phyloP scores from a whole-genome alignment of 2,888 invertebrate genomes.

The Chaitophorus viminalis region DNA sequence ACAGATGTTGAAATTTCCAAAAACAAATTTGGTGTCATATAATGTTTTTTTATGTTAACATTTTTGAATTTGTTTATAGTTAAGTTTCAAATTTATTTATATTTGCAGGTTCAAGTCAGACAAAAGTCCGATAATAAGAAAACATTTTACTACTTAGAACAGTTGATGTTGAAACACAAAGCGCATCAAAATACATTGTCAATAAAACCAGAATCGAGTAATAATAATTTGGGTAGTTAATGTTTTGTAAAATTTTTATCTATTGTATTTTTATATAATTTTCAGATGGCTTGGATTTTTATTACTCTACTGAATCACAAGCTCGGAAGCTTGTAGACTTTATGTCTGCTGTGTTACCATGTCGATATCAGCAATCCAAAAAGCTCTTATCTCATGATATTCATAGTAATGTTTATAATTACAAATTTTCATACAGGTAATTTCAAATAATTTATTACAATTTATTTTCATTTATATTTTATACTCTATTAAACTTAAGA shows the following conservation, averaged over 20 bases:
- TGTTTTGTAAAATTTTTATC: neutral
- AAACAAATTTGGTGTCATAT: too few species aligned
- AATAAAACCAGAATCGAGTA: constrained; percentile 86
- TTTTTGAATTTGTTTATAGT: neutral
- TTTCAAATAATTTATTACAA: constrained; percentile 14
- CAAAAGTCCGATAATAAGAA: constrained; percentile 93
- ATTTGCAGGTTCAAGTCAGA: constrained; percentile 76
- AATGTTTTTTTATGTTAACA: neutral
- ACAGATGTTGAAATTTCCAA: too few species aligned
- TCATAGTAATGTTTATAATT: constrained; percentile 95
- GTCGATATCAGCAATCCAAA: constrained; percentile 88
- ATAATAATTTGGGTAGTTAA: constrained; percentile 63
- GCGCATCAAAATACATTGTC: constrained; percentile 89
- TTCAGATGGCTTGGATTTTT: constrained; percentile 94
- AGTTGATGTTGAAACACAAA: constrained; percentile 93
- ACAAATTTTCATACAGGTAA: constrained; percentile 85
- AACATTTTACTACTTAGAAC: constrained; percentile 97
- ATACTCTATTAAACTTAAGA: too few species aligned
- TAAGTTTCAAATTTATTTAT: constrained; percentile 20
- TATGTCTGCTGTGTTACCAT: constrained; percentile 85
- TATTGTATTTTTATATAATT: constrained; percentile 62
- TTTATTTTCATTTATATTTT: neutral
- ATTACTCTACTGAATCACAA: constrained; percentile 86
- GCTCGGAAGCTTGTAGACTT: constrained; percentile 97
- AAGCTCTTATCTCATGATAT: constrained; percentile 97